phyloP scores from a whole-genome alignment of 1,140 invertebrate species.

The Helicoverpa zea region DNA sequence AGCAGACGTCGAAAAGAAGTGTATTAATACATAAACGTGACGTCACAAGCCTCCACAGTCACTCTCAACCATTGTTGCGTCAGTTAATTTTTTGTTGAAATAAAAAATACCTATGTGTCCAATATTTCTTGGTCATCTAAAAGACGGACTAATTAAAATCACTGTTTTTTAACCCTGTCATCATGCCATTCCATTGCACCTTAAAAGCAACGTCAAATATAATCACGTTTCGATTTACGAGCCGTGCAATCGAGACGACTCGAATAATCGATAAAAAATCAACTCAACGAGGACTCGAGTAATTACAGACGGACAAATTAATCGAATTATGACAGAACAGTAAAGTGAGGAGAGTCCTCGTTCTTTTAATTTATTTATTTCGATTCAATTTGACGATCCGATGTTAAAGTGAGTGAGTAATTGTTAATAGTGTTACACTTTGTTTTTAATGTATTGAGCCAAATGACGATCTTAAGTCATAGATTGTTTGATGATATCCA shows the following conservation, averaged over 20 bases:
- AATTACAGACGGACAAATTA: conserved; percentile 67
- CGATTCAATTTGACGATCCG: neutral
- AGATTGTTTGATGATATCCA: no score
- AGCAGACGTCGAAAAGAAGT: no score
- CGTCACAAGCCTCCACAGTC: no score
- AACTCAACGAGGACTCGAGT: conserved; percentile 52
- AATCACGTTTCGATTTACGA: conserved; percentile 55
- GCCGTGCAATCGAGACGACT: conserved; percentile 48
- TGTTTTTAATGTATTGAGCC: no score
- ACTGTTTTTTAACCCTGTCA: neutral
- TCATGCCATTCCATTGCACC: conserved; percentile 4
- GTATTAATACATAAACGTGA: no score
- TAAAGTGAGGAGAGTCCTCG: neutral
- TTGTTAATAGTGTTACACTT: no score
- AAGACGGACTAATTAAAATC: neutral
- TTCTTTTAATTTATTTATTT: neutral
- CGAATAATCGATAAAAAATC: conserved; percentile 50
- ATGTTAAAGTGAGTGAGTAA: neutral
- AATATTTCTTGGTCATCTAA: no score
- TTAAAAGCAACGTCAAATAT: conserved; percentile 48
- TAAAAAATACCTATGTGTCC: no score
- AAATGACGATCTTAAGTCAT: no score
- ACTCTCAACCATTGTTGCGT: no score
- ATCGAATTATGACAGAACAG: conserved; percentile 58
- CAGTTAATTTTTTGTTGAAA: no score